Percentiles rank a stretch among this genome's conserved stretches.
Conservation (phyloP, 2,888 invertebrate species). For the Baronia brevicornis region DNA sequence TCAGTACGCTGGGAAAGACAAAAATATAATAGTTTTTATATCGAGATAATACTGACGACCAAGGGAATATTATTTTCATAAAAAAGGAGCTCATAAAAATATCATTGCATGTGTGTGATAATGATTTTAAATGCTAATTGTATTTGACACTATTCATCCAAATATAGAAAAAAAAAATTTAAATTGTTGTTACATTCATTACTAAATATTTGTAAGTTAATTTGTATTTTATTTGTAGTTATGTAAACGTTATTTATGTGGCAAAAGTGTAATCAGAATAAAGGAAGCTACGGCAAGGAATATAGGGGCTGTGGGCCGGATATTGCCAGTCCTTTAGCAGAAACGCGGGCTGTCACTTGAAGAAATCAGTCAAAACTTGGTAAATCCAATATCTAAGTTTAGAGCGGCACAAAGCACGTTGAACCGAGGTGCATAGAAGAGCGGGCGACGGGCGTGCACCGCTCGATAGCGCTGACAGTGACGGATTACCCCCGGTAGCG, state of each 20-base stretch:
- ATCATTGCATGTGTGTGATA: too few species aligned
- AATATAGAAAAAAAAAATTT: too few species aligned
- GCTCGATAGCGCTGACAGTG: conserved; percentile 67
- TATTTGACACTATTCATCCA: too few species aligned
- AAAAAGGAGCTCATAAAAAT: too few species aligned
- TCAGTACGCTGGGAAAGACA: conserved; percentile 11
- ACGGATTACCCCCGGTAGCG: conserved; percentile 53
- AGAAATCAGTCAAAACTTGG: conserved; percentile 62
- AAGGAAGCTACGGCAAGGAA: too few species aligned
- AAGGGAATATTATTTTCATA: conserved; percentile 15
- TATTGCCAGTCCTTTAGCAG: conserved; percentile 29
- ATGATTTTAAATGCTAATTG: too few species aligned
- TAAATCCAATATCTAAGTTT: conserved; percentile 70
- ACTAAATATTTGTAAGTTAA: too few species aligned
- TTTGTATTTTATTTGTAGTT: too few species aligned
- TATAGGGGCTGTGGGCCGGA: too few species aligned
- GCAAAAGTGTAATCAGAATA: too few species aligned
- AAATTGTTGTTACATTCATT: too few species aligned
- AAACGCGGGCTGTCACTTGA: conserved; percentile 39
- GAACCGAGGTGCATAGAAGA: conserved; percentile 35
- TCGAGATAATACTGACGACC: conserved; percentile 9
- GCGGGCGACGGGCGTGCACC: conserved; percentile 65
- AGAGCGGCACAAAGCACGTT: conserved; percentile 36
- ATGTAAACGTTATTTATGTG: too few species aligned
- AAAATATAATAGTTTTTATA: conserved; percentile 15